Base-by-base conservation (phyloP, 64 coral and sea anemone genomes). In the Pocillopora verrucosa region DNA sequence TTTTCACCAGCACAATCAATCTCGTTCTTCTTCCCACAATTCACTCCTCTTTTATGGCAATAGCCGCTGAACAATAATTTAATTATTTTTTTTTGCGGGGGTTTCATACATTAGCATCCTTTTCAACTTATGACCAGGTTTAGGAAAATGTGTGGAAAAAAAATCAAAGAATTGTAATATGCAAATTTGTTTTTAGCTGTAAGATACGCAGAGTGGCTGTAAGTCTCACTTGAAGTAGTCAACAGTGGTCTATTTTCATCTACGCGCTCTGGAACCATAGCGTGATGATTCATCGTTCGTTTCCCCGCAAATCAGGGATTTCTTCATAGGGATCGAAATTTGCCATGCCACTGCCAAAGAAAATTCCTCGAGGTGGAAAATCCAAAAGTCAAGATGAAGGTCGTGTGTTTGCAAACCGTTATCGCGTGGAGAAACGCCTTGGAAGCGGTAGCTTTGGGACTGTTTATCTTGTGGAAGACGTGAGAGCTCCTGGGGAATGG, bases 371-470 rank as follows among this genome's bases (percentile, higher is more conserved):
- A 72, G 68, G 80, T 24, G 88, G 85, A 38, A 87, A 93, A 16
- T 90, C 90, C n/a, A 92, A 90, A 82, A 86, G 82, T 16, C 73
- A 56, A 69, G 90, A 94, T 72, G 90, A 36, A 36, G 96, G 88
- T 51, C 60, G 96, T 4, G 93, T 98, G 41, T 98, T 92, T 86
- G 93, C 88, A 60, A 98, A 98, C 60, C 69, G 96, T 34, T 98
- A 98, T 78, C 80, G 87, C 11, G 77, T 98, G 17, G 87, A 92
- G 17, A 89, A 90, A 69, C 68, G 90, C 17, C 90, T 98, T 34
- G 96, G 96, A 19, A 94, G 87, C 34, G 96, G 96, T 0, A 98
- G 90, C 82, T 98, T 98, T 75, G 96, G 96, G 0, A 98, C 96
- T 1, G 96, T 98, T 22, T 98, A 90, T 59, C 82, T 98, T 30